Conservation (phyloP, 2,113 vertebrate species). For the Brachypodius melanocephalos region DNA sequence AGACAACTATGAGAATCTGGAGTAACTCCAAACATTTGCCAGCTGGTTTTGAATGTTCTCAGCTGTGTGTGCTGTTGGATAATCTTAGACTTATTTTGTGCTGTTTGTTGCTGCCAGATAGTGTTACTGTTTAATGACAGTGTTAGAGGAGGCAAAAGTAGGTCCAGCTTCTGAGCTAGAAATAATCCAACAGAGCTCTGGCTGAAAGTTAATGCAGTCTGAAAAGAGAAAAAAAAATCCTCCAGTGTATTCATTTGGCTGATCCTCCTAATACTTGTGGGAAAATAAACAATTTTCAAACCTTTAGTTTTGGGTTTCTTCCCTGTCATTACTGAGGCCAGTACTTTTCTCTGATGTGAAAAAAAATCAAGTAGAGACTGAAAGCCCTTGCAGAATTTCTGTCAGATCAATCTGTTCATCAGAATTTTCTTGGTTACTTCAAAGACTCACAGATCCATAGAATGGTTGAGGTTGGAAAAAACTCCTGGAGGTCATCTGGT, state of each 20-base stretch:
- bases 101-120: constrained; percentile 57
- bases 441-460: background rate
- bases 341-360: background rate
- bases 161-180: constrained; percentile 43
- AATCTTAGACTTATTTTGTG: constrained; percentile 57
- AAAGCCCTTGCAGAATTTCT: background rate
- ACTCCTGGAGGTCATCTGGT: background rate
- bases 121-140: constrained; percentile 61
- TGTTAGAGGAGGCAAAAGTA: constrained; percentile 44
- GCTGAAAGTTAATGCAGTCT: constrained; percentile 4
- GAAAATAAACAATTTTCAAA: constrained; percentile 25
- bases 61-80: constrained; percentile 60
- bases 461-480: background rate
- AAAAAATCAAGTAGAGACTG: background rate
- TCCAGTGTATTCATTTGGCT: background rate
- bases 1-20: constrained; percentile 36
- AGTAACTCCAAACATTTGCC: constrained; percentile 55
- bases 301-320: background rate
- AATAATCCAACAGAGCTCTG: background rate
- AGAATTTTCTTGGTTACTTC: background rate
- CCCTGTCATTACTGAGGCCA: background rate
- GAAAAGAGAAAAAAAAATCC: constrained; percentile 1
- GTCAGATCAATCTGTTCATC: background rate
- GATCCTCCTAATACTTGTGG: background rate
- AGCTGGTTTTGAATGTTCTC: constrained; percentile 62